phyloP scores from a whole-genome alignment of 2,113 vertebrate species.

The Microcebus jonahi region DNA sequence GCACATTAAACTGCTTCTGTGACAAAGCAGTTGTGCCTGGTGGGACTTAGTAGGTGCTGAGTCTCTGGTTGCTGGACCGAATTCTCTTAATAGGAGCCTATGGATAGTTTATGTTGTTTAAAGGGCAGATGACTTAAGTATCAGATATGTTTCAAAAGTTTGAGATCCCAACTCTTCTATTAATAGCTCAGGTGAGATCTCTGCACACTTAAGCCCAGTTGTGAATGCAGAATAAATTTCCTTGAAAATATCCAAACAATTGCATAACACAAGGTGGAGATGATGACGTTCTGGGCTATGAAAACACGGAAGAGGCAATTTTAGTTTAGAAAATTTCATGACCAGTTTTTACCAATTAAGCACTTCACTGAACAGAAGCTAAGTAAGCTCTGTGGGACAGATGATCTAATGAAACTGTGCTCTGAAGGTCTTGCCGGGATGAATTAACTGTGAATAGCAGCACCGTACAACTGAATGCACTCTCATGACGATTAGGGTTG shows the following conservation, averaged over 20 bases:
- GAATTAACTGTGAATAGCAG: not conserved
- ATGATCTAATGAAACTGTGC: not conserved
- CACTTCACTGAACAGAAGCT: constrained; percentile 7
- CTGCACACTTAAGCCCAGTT: not conserved
- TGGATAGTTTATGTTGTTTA: not conserved
- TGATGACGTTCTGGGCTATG: not conserved
- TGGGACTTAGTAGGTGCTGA: not conserved
- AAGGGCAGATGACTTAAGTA: not conserved
- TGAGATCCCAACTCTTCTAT: not conserved
- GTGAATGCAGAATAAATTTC: not conserved
- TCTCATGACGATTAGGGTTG: not conserved
- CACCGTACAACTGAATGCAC: not conserved
- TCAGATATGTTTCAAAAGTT: not conserved
- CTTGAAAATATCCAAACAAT: not conserved
- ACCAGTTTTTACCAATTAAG: not conserved
- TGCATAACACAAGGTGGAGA: not conserved
- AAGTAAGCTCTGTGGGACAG: not conserved
- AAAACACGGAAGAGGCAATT: not conserved
- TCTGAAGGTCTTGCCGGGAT: not conserved
- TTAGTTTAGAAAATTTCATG: constrained; percentile 2
- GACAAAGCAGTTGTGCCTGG: not conserved
- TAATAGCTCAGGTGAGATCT: not conserved
- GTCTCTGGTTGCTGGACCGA: not conserved
- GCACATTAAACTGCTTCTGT: not conserved
- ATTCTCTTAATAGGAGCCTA: not conserved